A percentile compares a stretch with the other conserved stretches of the same genome.
These are phyloP conservation scores for Garra rufa DNA, from an alignment of 2,113 vertebrate species.

Conservation along the genomic window DNA sequence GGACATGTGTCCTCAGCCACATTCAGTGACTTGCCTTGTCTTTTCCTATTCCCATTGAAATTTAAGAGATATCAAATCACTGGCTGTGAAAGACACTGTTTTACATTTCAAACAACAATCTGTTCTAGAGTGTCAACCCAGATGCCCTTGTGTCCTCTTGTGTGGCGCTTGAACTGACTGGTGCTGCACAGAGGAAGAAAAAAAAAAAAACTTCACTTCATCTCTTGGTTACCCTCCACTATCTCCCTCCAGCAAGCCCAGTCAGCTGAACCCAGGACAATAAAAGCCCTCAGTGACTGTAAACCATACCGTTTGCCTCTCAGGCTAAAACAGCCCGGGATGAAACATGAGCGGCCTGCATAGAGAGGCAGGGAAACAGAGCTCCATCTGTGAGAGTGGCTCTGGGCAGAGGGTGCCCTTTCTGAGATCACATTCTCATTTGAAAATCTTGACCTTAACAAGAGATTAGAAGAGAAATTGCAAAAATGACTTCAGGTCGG, in stretches of 20 bases:
- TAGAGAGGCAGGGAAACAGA: conserved; percentile 19
- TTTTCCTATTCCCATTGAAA: conserved; percentile 25
- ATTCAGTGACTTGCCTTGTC: conserved; percentile 24
- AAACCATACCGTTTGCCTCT: conserved; percentile 39
- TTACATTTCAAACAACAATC: conserved; percentile 35
- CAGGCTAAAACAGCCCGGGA: conserved; percentile 14
- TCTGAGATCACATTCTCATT: conserved; percentile 19
- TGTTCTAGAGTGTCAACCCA: conserved; percentile 8
- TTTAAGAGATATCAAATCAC: conserved; percentile 9
- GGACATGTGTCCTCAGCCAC: conserved; percentile 28
- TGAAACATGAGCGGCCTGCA: conserved; percentile 33
- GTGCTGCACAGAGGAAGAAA: background rate
- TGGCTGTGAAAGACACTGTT: conserved; percentile 35
- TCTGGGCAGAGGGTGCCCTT: conserved; percentile 36
- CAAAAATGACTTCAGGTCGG: background rate
- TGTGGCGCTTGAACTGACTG: conserved; percentile 33
- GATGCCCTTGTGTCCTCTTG: conserved; percentile 39
- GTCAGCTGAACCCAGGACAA: conserved; percentile 32
- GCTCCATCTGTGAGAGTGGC: background rate
- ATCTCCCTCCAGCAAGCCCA: conserved; percentile 11
- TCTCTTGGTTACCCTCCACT: background rate
- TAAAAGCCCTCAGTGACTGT: conserved; percentile 42
- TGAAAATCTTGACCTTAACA: conserved; percentile 35
- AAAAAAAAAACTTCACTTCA: background rate
- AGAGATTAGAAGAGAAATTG: conserved; percentile 3